Evolutionary conservation across 1,140 invertebrate genomes (phyloP), one percentile per base, ranked within the genome.

Genomic region (Fopius arisanus): DNA sequence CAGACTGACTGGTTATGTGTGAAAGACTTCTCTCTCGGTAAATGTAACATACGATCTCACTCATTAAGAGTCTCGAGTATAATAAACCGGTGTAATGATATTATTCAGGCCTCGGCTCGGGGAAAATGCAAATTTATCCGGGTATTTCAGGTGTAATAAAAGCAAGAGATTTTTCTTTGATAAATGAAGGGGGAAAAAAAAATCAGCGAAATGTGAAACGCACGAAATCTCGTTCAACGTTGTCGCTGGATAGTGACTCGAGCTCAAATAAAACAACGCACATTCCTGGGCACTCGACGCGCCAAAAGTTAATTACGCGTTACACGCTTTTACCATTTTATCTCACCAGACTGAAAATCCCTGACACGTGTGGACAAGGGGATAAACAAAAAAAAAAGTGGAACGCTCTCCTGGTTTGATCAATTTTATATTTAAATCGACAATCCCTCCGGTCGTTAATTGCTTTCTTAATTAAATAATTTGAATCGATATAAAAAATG

Each of bases 361-460:
- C 28, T n/a, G 16, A 37, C 62, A 29, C 16, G 29, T 65, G n/a
- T 16, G 28, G 14, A 59, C 54, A 28, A 59, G 23, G 23, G 54
- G 51, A 40, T 14, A 29, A 67, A 14, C 28, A 70, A 16, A 48
- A 70, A 63, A 75, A 19, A 54, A 62, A 62, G 14, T 19, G 59
- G 21, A 63, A 51, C 63, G 63, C 51, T n/a, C 31, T 62, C 23
- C 69, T 40, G 71, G 63, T 76, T 76, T 73, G 71, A 76, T 76
- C 69, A 76, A 77, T 77, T 77, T 77, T 71, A 75, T 73, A 75
- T 77, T 75, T 67, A 77, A 77, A 75, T 77, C 66, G 43, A 73
- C 67, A 71, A 63, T 41, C 33, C 54, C 29, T 29, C 37, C 37
- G 41, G 5, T 26, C n/a, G 19, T 29, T 26, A 65, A 65, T 65